Conservation (phyloP, 2,797 vertebrate species). For the Mallotus villosus region DNA sequence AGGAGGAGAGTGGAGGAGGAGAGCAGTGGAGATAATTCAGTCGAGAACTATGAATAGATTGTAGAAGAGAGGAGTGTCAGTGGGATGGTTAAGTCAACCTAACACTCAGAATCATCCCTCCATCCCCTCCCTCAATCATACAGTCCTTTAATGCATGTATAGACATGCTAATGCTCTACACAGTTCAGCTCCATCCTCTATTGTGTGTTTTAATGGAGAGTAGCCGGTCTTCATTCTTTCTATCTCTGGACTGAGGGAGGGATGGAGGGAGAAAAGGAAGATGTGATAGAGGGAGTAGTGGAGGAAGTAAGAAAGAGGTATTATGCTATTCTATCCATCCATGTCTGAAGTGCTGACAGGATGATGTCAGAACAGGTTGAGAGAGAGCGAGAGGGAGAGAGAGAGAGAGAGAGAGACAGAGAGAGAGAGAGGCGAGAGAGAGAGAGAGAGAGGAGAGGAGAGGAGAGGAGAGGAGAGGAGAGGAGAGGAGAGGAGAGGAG, state of each 20-base stretch:
- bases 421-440: no score
- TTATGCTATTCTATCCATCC: no score
- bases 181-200: slow-evolving; percentile 64
- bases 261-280: slow-evolving; percentile 26
- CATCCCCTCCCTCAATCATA: slow-evolving; percentile 29
- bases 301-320: slow-evolving; percentile 17
- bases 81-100: slow-evolving; percentile 3
- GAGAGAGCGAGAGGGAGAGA: background rate
- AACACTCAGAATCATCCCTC: slow-evolving; percentile 19
- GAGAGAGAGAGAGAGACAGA: background rate
- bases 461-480: no score
- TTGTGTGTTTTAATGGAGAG: slow-evolving; percentile 42
- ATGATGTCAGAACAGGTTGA: slow-evolving; percentile 27
- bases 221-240: slow-evolving; percentile 34
- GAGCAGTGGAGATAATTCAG: background rate
- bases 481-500: no score
- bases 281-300: background rate
- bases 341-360: slow-evolving; percentile 58
- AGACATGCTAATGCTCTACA: slow-evolving; percentile 72
- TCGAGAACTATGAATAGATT: background rate
- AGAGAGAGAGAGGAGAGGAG: no score
- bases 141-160: slow-evolving; percentile 65
- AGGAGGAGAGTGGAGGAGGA: background rate
- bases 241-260: slow-evolving; percentile 31
- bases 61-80: background rate